Percentiles rank a stretch among this genome's conserved stretches.
phyloP scores from a whole-genome alignment of 2,888 invertebrate genomes.

The Ceraclea dissimilis region DNA sequence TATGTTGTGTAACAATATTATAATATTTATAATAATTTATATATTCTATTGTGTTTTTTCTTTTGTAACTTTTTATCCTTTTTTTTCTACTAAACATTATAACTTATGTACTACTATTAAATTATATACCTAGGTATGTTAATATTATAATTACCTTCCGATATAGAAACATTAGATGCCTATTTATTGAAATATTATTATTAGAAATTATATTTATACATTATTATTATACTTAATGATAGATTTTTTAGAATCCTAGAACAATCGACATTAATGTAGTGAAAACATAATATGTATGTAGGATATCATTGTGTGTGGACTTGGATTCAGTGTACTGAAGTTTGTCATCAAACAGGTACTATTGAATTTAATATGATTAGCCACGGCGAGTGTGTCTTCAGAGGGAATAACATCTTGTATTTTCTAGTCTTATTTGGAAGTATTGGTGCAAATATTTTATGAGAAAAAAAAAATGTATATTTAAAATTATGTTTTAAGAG shows the following conservation, averaged over 20 bases:
- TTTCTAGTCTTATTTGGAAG: neutral
- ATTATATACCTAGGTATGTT: neutral
- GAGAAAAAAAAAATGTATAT: neutral
- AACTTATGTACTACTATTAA: neutral
- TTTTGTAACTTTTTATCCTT: too few species aligned
- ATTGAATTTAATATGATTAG: too few species aligned
- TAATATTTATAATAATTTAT: neutral
- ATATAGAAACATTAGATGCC: neutral
- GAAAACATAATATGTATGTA: too few species aligned
- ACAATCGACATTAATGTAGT: neutral
- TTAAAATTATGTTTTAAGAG: neutral
- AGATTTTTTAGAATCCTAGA: neutral
- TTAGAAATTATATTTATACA: neutral
- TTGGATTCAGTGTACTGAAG: too few species aligned
- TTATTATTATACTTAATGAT: neutral
- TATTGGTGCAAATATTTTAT: neutral
- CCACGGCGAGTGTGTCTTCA: too few species aligned
- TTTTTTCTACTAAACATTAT: neutral
- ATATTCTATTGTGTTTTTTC: too few species aligned
- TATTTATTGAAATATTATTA: conserved; percentile 1
- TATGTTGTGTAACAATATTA: neutral
- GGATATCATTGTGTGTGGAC: too few species aligned
- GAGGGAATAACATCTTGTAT: neutral
- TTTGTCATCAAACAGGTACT: too few species aligned
- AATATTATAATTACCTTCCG: neutral